Conservation (phyloP, 23 tunicate species). For the Clavelina lepadiformis region DNA sequence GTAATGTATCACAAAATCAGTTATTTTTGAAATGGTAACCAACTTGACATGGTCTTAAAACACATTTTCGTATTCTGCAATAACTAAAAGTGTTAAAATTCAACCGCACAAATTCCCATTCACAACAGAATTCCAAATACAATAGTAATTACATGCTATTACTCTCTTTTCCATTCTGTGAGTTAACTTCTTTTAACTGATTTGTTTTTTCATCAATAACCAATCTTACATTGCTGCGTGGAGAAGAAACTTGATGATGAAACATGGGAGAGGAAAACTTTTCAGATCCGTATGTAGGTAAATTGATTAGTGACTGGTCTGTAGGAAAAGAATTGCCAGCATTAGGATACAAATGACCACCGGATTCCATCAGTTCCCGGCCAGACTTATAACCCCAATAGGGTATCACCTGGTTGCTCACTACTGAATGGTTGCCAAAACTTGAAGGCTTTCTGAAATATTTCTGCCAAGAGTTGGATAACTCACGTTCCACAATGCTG, state of each 20-base stretch:
- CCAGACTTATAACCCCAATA: slow-evolving; percentile 63
- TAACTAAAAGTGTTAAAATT: neutral
- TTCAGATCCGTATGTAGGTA: neutral
- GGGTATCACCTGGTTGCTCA: slow-evolving; percentile 15
- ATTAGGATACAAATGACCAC: neutral
- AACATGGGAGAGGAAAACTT: neutral
- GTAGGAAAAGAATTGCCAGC: neutral
- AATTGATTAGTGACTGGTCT: neutral
- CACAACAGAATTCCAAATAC: neutral
- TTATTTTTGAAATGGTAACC: no score
- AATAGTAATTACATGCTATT: neutral
- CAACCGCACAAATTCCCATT: neutral
- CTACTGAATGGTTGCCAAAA: neutral
- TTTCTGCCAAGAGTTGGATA: slow-evolving; percentile 20
- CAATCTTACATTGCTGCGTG: slow-evolving; percentile 32
- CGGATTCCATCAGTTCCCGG: slow-evolving; percentile 48
- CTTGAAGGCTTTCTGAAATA: slow-evolving; percentile 17
- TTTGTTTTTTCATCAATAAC: slow-evolving; percentile 58
- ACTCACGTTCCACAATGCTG: slow-evolving; percentile 37
- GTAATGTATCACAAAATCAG: no score
- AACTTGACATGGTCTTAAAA: no score
- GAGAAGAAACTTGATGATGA: slow-evolving; percentile 10
- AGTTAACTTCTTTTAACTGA: slow-evolving; percentile 46
- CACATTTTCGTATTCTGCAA: neutral
- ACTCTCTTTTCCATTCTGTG: neutral